Evolutionary conservation across 2,797 vertebrate genomes (phyloP), one percentile per base, ranked within the genome.

Genomic region (Centropyge bicolor): DNA sequence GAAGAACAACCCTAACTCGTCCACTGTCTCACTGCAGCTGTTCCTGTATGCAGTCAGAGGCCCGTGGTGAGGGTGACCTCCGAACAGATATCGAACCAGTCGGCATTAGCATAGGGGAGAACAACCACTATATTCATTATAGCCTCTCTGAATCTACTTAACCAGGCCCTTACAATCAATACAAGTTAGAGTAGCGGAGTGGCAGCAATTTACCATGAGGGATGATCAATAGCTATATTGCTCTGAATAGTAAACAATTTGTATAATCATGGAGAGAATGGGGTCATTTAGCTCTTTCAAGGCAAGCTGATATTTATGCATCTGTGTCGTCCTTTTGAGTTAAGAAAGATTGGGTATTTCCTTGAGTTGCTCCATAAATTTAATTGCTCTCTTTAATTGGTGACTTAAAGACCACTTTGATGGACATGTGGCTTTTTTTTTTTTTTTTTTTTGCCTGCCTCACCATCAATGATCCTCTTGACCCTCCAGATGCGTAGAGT

Each of bases 381-480:
- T 0, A 70, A 57, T 74, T 13, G 0, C 1, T 40, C 22, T 19
- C 43, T 24, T 49, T 52, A 20, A 60, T 38, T 31, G 27, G 27
- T 31, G 27, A 31, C 27, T 31, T 31, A 2, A 59, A 49, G 13
- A 57, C 59, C n/a, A 16, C 19, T 68, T 22, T 54, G 8, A 67
- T 40, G 3, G 43, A 65, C 6, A 46, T 10, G 41, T 5, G 10
- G 14, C 38, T 62, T 45, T 59, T 75, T 78, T 36, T 41, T 62
- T 45, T 59, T 75, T 78, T 36, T 41, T 62, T 45, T 59, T 75
- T 78, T 36, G 24, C 17, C 17, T 5, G 41, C 10, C 97, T 97
- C 91, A 99, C 98, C 98, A 5, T 99, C 98, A 71, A 99, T 97
- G 92, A 99, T 98, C 88, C 97, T 96, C 93, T 99, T 99, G 85